Conservation (phyloP, 2,888 invertebrate genomes). For the Corbicula japonica region DNA sequence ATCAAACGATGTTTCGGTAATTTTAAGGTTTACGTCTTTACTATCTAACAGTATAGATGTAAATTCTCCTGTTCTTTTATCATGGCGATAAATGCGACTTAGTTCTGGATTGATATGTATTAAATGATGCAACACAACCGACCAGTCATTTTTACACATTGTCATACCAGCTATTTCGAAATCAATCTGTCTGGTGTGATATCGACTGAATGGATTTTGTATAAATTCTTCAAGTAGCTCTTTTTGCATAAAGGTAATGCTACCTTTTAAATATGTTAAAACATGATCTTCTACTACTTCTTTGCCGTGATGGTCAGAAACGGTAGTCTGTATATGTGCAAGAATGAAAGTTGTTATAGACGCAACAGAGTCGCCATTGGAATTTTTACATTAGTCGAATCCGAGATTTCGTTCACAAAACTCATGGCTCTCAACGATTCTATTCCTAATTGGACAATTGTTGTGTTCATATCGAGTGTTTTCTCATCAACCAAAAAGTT, state of each 20-base stretch:
- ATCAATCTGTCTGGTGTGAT: slow-evolving; percentile 32
- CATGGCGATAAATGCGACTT: slow-evolving; percentile 28
- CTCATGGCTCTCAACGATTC: slow-evolving; percentile 74
- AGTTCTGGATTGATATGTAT: slow-evolving; percentile 46
- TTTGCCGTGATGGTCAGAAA: neutral
- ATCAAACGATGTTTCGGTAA: slow-evolving; percentile 29
- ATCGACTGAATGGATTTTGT: slow-evolving; percentile 20
- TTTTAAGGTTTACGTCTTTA: slow-evolving; percentile 15
- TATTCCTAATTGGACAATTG: slow-evolving; percentile 62
- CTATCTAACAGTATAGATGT: neutral
- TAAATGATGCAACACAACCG: slow-evolving; percentile 31
- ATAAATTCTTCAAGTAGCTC: slow-evolving; percentile 26
- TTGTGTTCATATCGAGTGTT: slow-evolving; percentile 38
- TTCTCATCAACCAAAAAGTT: slow-evolving; percentile 55
- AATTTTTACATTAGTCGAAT: slow-evolving; percentile 32
- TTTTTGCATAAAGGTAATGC: slow-evolving; percentile 43
- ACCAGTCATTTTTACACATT: slow-evolving; percentile 30
- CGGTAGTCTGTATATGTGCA: neutral
- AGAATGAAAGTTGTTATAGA: slow-evolving; percentile 31
- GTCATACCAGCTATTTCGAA: slow-evolving; percentile 36
- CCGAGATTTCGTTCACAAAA: slow-evolving; percentile 39
- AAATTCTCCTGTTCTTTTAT: slow-evolving; percentile 7
- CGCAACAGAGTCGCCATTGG: slow-evolving; percentile 35
- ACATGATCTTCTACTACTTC: neutral
- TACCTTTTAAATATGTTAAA: slow-evolving; percentile 7